A percentile compares a stretch with the other conserved stretches of the same genome.
Conservation (phyloP, 2,113 vertebrate genomes). For the Ursus arctos region DNA sequence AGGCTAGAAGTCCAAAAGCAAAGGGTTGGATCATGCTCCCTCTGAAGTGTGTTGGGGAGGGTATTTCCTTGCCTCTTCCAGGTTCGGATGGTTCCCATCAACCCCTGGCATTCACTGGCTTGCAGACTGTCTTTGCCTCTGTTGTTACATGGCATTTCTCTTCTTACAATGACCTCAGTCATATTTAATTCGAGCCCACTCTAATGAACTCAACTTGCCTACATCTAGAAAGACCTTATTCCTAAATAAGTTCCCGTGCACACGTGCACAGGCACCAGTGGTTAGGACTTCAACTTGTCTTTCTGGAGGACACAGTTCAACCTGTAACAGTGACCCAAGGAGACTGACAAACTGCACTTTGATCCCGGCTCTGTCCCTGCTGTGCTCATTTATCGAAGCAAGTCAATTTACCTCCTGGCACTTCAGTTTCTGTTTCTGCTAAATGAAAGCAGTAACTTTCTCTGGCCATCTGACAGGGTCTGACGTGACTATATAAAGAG, state of each 20-base stretch:
- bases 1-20: neutral
- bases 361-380: neutral
- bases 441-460: neutral
- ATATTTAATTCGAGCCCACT: neutral
- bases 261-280: neutral
- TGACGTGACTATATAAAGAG: neutral
- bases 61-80: neutral
- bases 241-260: neutral
- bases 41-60: neutral
- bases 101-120: neutral
- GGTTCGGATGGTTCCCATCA: neutral
- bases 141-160: neutral
- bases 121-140: neutral
- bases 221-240: neutral
- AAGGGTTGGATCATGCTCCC: neutral
- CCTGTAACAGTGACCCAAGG: neutral
- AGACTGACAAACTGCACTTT: neutral
- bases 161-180: neutral
- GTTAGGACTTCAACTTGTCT: neutral
- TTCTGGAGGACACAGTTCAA: neutral
- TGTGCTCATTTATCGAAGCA: neutral
- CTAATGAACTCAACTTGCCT: neutral
- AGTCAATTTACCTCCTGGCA: neutral
- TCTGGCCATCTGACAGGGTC: neutral
- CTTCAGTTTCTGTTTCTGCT: neutral